Conservation (phyloP, 2,797 vertebrate species). For the Bovichtus variegatus region DNA sequence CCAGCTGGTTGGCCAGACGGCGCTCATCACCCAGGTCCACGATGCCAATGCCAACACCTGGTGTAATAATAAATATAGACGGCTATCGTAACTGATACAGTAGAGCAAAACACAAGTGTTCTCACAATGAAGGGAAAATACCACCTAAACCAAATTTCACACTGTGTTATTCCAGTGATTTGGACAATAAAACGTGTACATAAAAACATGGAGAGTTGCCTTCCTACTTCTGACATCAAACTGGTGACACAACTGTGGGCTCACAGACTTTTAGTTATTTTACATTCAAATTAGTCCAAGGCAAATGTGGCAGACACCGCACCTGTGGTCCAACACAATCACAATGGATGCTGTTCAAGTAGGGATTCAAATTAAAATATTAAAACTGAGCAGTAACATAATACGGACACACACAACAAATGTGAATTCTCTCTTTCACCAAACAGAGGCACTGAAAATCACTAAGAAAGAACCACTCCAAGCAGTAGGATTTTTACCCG, state of each 20-base stretch:
- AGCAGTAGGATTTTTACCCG: background rate
- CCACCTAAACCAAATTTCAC: background rate
- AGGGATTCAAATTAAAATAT: background rate
- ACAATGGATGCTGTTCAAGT: background rate
- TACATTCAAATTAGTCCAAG: background rate
- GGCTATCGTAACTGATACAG: background rate
- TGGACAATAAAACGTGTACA: background rate
- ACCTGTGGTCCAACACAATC: background rate
- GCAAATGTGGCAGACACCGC: background rate
- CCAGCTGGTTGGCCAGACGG: slow-evolving; percentile 92
- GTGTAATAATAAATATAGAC: slow-evolving; percentile 25
- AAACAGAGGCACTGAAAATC: background rate
- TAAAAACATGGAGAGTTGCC: background rate
- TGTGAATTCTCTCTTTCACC: background rate
- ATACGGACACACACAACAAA: background rate
- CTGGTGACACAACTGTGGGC: background rate
- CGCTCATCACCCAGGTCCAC: slow-evolving; percentile 94
- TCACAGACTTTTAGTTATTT: background rate
- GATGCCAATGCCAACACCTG: slow-evolving; percentile 95
- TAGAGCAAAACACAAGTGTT: background rate
- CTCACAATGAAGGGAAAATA: background rate
- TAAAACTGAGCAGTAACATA: background rate
- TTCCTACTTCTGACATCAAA: background rate
- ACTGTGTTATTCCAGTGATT: background rate
- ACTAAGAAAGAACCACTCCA: background rate